These are phyloP conservation scores for Lophotriccus pileatus DNA, from an alignment of 2,797 vertebrate genomes.

Conservation along the genomic window DNA sequence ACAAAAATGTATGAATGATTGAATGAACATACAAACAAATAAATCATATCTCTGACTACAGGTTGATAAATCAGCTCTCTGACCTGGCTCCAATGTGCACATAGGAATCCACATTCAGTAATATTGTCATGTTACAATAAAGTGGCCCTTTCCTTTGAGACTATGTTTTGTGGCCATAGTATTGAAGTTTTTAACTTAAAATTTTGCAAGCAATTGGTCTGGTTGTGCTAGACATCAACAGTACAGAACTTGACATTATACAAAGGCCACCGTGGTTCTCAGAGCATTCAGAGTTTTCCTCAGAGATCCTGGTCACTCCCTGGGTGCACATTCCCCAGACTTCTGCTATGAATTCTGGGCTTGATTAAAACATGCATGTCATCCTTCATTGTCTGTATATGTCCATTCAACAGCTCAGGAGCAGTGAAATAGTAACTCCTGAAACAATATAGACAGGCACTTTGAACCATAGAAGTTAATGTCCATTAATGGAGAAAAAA, in stretches of 20 bases:
- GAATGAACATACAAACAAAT: background rate
- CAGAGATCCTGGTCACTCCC: background rate
- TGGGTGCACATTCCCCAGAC: background rate
- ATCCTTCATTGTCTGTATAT: background rate
- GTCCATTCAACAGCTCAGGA: background rate
- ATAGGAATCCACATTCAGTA: background rate
- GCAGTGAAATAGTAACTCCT: background rate
- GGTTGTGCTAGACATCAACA: background rate
- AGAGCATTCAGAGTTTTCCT: background rate
- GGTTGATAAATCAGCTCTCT: background rate
- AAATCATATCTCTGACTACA: background rate
- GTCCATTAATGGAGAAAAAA: background rate
- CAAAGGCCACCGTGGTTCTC: background rate
- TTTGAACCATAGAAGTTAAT: background rate
- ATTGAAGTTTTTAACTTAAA: background rate
- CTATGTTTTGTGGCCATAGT: background rate
- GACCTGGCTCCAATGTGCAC: background rate
- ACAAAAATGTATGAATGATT: background rate
- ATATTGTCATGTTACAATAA: background rate
- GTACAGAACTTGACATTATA: background rate
- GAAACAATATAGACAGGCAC: background rate
- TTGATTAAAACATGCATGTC: background rate
- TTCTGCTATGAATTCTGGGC: background rate
- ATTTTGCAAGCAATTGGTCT: background rate
- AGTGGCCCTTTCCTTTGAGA: background rate